These are phyloP conservation scores for Sebastes miniatus DNA, from an alignment of 2,797 vertebrate species.

Conservation along the genomic window DNA sequence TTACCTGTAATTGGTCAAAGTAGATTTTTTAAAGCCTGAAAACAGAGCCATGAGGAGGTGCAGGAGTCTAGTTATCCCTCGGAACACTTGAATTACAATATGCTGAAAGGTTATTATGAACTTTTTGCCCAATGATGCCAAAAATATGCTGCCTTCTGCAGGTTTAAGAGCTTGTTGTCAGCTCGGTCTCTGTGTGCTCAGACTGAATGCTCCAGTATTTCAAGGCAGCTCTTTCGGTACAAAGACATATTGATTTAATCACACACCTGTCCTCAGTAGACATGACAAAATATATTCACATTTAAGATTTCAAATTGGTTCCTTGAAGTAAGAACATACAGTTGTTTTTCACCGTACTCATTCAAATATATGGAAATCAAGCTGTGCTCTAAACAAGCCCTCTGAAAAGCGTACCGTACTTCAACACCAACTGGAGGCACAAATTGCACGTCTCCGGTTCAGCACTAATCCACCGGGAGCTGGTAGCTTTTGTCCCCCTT, in stretches of 20 bases:
- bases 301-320: not conserved
- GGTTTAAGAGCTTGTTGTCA: not conserved
- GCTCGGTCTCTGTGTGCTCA: not conserved
- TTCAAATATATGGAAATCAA: not conserved
- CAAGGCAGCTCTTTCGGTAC: not conserved
- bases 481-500: not conserved
- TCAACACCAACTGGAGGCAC: not conserved
- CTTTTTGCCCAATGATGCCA: too few species aligned
- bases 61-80: rapidly evolving
- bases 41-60: too few species aligned
- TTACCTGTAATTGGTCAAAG: too few species aligned
- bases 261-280: not conserved
- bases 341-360: not conserved
- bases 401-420: not conserved
- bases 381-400: not conserved
- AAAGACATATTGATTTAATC: not conserved
- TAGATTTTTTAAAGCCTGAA: too few species aligned
- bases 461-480: not conserved
- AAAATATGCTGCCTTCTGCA: too few species aligned
- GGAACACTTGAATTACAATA: too few species aligned
- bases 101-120: too few species aligned
- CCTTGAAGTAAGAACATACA: not conserved
- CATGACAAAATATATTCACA: not conserved
- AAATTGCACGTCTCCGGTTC: constrained; percentile 20
- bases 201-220: not conserved